phyloP scores from a whole-genome alignment of 30 jellyfish, hydroid and myxozoan genomes.

The Pelagia noctiluca region DNA sequence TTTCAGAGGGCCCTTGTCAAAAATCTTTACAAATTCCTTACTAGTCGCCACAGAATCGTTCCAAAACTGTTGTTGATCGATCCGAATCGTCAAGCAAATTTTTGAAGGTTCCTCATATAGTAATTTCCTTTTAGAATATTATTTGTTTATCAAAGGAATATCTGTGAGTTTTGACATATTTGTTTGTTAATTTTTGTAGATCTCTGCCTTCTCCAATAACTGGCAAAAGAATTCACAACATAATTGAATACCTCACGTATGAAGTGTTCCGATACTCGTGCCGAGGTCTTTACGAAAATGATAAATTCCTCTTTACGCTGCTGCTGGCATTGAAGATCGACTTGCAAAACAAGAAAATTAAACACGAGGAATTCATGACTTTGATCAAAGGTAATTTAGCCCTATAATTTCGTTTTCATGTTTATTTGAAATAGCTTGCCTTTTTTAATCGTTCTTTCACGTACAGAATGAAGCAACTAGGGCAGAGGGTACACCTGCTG shows the following conservation, averaged over 20 bases:
- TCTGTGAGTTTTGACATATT: neutral
- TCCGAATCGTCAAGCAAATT: no score
- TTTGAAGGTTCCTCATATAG: no score
- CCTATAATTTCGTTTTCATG: neutral
- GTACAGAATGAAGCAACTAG: no score
- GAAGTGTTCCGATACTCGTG: slow-evolving; percentile 84
- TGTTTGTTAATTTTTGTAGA: slow-evolving; percentile 31
- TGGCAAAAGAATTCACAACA: slow-evolving; percentile 80
- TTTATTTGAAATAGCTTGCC: no score
- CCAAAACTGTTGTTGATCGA: no score
- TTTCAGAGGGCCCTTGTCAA: no score
- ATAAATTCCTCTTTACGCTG: slow-evolving; percentile 78
- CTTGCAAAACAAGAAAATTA: slow-evolving; percentile 65
- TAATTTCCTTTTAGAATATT: neutral
- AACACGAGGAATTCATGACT: slow-evolving; percentile 79
- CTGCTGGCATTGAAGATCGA: slow-evolving; percentile 84
- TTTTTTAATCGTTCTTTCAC: no score
- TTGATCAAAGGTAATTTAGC: slow-evolving; percentile 69
- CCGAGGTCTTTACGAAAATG: slow-evolving; percentile 84
- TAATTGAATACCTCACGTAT: slow-evolving; percentile 69
- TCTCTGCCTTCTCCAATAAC: slow-evolving; percentile 90
- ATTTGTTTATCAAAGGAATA: neutral
- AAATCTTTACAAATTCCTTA: no score
- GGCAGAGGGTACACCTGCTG: no score
- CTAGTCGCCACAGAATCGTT: no score